Evolutionary conservation across 2,888 invertebrate genomes (phyloP), one percentile per base, ranked within the genome.

Genomic region (Adelognathus sp.): DNA sequence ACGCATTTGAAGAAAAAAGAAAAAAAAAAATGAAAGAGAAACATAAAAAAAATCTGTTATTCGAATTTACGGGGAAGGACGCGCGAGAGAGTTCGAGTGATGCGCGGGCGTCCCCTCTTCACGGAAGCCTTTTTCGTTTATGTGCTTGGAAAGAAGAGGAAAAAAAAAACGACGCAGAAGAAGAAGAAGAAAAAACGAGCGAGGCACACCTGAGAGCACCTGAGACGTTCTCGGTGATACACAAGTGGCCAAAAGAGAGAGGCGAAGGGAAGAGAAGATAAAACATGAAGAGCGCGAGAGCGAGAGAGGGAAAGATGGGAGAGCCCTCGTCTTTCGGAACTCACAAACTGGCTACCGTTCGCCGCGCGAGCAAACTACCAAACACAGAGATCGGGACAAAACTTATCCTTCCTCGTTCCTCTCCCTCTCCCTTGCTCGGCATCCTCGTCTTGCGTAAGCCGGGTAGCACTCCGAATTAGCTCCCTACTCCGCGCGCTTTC

Each of bases 391-490:
- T 27, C 14, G 7, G 80, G 83, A 83, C 83, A 79, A 84, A 83
- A 83, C 84, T 84, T 82, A 69, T 76, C 67, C 83, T 73, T 70
- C 76, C 71, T 71, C 81, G 70, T 36, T 60, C 58, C 70, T 44
- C 54, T n/a, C n/a, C n/a, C n/a, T n/a, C n/a, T n/a, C n/a, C n/a
- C n/a, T n/a, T n/a, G n/a, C n/a, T n/a, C n/a, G n/a, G 58, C 41
- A 50, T 69, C 70, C 70, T 64, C 74, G 82, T 84, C 86, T 87
- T 87, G 88, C 88, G 88, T 88, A 88, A 88, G 88, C 86, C 87
- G 85, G 58, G 88, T 88, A 88, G 88, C 88, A 84, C 85, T 87
- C 82, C 81, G 87, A 87, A 88, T 87, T 88, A 88, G 86, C 84
- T 85, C 85, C 84, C 82, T 81, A 81, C 83, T 80, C 16, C 70